A percentile compares a stretch with the other conserved stretches of the same genome.
Conservation (phyloP, 2,888 invertebrate genomes). For the Tenthredo mesomela region DNA sequence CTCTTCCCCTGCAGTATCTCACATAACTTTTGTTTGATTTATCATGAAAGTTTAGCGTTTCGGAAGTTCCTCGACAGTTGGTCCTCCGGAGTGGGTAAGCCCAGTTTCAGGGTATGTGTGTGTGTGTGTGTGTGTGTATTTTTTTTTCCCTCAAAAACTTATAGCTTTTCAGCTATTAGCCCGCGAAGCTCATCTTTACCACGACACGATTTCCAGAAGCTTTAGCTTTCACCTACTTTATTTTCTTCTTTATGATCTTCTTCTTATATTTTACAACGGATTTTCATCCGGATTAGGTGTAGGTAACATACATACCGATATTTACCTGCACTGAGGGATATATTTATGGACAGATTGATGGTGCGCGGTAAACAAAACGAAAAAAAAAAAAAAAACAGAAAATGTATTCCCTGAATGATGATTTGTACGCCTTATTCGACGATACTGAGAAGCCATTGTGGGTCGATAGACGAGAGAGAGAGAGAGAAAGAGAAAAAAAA, state of each 20-base stretch:
- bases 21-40: conserved; percentile 43
- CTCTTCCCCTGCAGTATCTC: not conserved
- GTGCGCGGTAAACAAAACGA: too few species aligned
- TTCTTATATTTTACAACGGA: not conserved
- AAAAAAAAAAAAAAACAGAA: too few species aligned
- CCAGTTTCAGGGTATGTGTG: conserved; percentile 18
- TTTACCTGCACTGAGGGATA: too few species aligned
- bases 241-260: not conserved
- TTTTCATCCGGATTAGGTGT: not conserved
- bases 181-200: not conserved
- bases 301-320: too few species aligned
- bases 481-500: not conserved
- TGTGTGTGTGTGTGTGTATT: not conserved
- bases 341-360: too few species aligned
- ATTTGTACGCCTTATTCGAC: too few species aligned
- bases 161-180: conserved; percentile 34
- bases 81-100: conserved; percentile 1
- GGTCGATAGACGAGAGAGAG: not conserved
- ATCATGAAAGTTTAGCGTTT: conserved; percentile 37
- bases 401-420: too few species aligned
- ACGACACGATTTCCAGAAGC: not conserved
- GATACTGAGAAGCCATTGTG: not conserved
- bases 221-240: not conserved
- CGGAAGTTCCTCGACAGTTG: conserved; percentile 35
- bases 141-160: not conserved